Base-by-base conservation (phyloP, 2,888 invertebrate genomes). In the Agrilus mali region DNA sequence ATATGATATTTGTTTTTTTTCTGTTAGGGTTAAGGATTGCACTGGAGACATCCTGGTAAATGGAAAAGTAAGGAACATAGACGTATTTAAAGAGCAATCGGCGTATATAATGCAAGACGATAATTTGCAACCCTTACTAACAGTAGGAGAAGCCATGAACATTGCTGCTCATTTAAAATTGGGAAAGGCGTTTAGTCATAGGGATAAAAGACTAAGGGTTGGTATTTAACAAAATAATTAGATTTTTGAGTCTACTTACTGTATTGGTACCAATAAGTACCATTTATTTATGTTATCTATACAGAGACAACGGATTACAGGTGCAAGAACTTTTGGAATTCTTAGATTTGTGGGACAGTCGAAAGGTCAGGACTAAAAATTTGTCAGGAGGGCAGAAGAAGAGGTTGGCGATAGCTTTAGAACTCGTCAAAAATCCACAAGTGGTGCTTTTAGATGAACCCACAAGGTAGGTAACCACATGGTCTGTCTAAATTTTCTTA, bases 391-490 rank as follows among this genome's bases (percentile, higher is more conserved):
- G 94, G 1, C 88, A 95, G 68, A 80, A 79, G 57, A 95, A 94
- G 64, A 74, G 94, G 55, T 73, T 95, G 40, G 83, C 92, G 1
- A 88, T 94, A 50, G 93, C 92, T 7, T 69, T 92, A 49, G 94
- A 95, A 70, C 72, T 95, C 55, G 80, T 94, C 52, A 88, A 82
- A 63, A 90, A 95, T 66, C 94, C 94, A 2, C 85, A 89, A 1
- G 78, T 94, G 39, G 83, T 94, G 79, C 89, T 94, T 63, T 78
- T 95, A 52, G 94, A 95, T 63, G 94, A 95, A 69, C 94, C 94
- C 17, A 94, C 92, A 31, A 90, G 87, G 90, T 90, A 71, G 54
- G n/a, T 45, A 36, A 13, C 15, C n/a, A n/a, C n/a, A n/a, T n/a
- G n/a, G n/a, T n/a, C n/a, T n/a, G n/a, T n/a, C n/a, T n/a, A n/a